Conservation (phyloP, 1,140 invertebrate species). For the Drosophila quadrilineata region DNA sequence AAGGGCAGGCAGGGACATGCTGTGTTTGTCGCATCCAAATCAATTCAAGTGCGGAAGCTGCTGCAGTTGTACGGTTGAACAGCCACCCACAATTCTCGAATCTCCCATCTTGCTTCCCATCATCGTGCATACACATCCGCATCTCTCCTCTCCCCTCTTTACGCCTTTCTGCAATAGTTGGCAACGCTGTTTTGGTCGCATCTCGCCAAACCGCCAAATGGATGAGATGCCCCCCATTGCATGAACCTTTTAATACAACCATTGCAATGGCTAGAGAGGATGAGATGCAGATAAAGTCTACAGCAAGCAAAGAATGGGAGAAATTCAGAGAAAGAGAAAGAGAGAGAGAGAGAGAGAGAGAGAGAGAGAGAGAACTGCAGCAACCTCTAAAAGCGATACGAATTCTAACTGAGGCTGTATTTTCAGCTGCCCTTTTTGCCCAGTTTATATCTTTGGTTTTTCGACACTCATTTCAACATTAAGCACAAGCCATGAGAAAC, state of each 20-base stretch:
- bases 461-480: no score
- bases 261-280: not conserved
- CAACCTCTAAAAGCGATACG: no score
- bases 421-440: no score
- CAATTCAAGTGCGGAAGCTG: conserved; percentile 73
- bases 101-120: not conserved
- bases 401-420: no score
- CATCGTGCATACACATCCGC: not conserved
- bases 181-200: conserved; percentile 12
- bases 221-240: conserved; percentile 34
- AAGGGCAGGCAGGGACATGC: conserved; percentile 20
- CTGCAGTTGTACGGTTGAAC: conserved; percentile 74
- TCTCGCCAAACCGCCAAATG: conserved; percentile 20
- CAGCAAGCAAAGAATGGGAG: not conserved
- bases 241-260: conserved; percentile 34
- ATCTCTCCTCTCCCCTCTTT: not conserved
- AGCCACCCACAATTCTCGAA: conserved; percentile 16
- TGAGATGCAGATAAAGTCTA: not conserved
- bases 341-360: not conserved
- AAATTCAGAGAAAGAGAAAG: not conserved
- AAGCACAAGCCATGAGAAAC: no score
- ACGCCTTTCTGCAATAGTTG: conserved; percentile 16
- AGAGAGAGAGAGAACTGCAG: no score
- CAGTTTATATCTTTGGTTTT: no score
- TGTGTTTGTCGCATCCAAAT: conserved; percentile 58